Percentiles rank a stretch among this genome's conserved stretches.
phyloP scores from a whole-genome alignment of 2,888 invertebrate genomes.

The Eristalinus aeneus region DNA sequence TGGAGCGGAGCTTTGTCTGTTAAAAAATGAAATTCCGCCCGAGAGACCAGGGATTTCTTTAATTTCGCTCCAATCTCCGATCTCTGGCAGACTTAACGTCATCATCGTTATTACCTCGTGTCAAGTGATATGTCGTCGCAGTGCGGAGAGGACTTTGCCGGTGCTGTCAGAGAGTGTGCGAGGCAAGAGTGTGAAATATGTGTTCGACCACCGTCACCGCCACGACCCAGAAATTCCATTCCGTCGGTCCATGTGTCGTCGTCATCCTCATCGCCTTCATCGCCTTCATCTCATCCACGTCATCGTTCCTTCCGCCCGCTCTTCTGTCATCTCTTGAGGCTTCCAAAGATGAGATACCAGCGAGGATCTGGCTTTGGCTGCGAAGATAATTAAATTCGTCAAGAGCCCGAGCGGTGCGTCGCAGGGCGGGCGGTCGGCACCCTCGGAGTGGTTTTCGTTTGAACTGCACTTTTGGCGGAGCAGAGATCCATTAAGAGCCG shows the following conservation, averaged over 20 bases:
- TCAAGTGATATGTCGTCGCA: conserved; percentile 63
- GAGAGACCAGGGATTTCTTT: conserved; percentile 39
- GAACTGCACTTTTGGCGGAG: conserved; percentile 33
- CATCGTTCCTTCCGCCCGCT: neutral
- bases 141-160: conserved; percentile 44
- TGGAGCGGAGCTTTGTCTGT: conserved; percentile 55
- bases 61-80: conserved; percentile 15
- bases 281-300: neutral
- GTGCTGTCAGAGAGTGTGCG: conserved; percentile 31
- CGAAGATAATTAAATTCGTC: conserved; percentile 68
- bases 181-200: conserved; percentile 62
- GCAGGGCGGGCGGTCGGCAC: conserved; percentile 7
- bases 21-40: conserved; percentile 22
- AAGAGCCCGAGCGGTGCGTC: conserved; percentile 19
- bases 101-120: conserved; percentile 69
- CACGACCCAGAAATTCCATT: conserved; percentile 41
- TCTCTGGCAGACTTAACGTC: conserved; percentile 60
- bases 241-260: neutral
- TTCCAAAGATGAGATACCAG: conserved; percentile 21
- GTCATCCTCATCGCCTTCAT: neutral
- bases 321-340: conserved; percentile 24
- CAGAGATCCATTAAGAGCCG: conserved; percentile 55
- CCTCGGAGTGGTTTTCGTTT: conserved; percentile 43
- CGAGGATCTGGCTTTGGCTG: conserved; percentile 11
- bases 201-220: conserved; percentile 48